These are phyloP conservation scores for Thecophora atra DNA, from an alignment of 2,888 invertebrate genomes.

Conservation along the genomic window DNA sequence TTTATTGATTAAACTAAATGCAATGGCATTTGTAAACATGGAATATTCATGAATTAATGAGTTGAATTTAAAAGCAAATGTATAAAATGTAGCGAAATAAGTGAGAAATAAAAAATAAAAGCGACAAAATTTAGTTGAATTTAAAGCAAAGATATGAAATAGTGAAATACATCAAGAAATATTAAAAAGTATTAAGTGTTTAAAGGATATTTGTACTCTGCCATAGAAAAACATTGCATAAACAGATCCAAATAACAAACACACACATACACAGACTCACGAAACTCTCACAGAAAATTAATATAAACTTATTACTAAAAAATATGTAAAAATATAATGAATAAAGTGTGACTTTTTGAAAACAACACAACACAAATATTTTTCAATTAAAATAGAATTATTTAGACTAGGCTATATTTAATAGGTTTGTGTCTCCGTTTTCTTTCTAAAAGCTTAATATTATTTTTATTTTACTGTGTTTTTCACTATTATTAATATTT, in stretches of 20 bases:
- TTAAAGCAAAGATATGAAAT: not conserved
- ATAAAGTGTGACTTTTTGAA: slow-evolving; percentile 28
- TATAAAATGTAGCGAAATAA: too few species aligned
- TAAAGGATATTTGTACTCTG: slow-evolving; percentile 3
- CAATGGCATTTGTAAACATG: too few species aligned
- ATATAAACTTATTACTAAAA: not conserved
- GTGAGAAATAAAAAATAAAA: too few species aligned
- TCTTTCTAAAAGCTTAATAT: too few species aligned
- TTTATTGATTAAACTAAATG: too few species aligned
- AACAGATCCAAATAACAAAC: not conserved
- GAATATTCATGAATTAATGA: too few species aligned
- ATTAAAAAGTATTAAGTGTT: slow-evolving; percentile 19
- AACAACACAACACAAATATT: not conserved
- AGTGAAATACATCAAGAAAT: not conserved
- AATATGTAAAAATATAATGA: slow-evolving; percentile 14
- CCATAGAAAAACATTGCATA: not conserved
- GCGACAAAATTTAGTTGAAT: not conserved
- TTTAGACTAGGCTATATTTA: too few species aligned
- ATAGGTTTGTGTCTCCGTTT: too few species aligned
- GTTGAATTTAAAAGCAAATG: not conserved
- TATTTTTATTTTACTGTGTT: too few species aligned
- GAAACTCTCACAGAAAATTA: not conserved
- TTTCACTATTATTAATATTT: too few species aligned
- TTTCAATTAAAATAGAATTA: not conserved
- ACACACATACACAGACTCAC: not conserved